phyloP scores from a whole-genome alignment of 2,113 vertebrate species.

The Irena cyanogastra region DNA sequence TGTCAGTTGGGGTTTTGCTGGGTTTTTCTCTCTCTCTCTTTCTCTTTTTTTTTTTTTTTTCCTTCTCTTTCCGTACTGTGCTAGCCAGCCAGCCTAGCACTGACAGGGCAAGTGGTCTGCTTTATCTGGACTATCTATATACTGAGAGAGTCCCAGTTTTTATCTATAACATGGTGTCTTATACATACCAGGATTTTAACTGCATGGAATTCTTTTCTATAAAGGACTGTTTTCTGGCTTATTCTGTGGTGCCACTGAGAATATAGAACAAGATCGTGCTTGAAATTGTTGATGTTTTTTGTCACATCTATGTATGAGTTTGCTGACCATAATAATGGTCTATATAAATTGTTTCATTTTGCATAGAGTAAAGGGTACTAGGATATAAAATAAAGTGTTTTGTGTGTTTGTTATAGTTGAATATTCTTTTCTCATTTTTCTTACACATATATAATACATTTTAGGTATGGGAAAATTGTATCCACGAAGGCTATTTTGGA shows the following conservation, averaged over 20 bases:
- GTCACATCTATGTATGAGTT: background rate
- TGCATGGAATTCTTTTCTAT: background rate
- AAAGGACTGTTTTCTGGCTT: background rate
- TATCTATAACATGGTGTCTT: background rate
- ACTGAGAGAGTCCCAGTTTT: background rate
- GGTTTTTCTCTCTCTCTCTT: background rate
- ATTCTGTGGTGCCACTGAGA: background rate
- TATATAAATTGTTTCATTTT: background rate
- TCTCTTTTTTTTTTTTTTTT: no score
- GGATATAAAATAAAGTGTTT: background rate
- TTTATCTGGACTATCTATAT: background rate
- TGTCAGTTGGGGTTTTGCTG: background rate
- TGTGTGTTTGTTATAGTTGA: background rate
- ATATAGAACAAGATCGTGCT: background rate
- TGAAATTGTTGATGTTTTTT: background rate
- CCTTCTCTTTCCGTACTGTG: background rate
- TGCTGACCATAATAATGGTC: background rate
- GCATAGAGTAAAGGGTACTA: background rate
- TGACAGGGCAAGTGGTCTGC: background rate
- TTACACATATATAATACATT: conserved; percentile 38
- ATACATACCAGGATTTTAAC: background rate
- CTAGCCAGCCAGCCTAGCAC: background rate
- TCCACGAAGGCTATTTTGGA: conserved; percentile 99
- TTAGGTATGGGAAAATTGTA: conserved; percentile 97
- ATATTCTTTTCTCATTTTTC: conserved; percentile 34